Evolutionary conservation across 2,888 invertebrate genomes (phyloP).

Genomic region (Dichetophora obliterata): DNA sequence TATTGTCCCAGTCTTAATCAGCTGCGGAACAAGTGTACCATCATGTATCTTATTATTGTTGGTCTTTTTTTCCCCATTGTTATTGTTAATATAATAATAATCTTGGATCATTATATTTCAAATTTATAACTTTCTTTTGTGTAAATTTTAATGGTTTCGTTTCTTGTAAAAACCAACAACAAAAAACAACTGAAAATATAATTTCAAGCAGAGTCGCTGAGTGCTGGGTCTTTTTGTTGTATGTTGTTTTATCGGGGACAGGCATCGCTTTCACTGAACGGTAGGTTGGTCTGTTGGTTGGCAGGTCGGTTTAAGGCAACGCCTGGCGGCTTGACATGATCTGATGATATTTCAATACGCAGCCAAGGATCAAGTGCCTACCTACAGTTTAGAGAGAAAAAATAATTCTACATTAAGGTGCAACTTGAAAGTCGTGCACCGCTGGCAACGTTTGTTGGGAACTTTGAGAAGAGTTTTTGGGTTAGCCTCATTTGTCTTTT

Average conservation of each 20-base stretch:
- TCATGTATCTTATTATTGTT: too few species aligned
- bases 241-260: conserved; percentile 12
- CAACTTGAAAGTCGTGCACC: conserved; percentile 14
- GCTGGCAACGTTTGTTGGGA: neutral
- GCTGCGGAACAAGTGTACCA: too few species aligned
- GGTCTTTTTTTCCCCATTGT: too few species aligned
- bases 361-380: neutral
- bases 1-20: neutral
- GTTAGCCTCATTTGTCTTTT: neutral
- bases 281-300: neutral
- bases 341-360: conserved; percentile 17
- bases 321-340: neutral
- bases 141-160: conserved; percentile 11
- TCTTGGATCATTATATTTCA: neutral
- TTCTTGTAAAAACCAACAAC: neutral
- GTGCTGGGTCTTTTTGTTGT: neutral
- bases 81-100: too few species aligned
- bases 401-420: neutral
- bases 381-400: neutral
- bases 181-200: neutral
- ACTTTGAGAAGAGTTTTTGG: neutral
- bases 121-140: conserved; percentile 36
- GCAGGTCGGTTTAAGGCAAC: neutral
- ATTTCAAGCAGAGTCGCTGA: neutral
- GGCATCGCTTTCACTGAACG: conserved; percentile 15